Percentiles rank a stretch among this genome's conserved stretches.
These are phyloP conservation scores for Lasioglossum leucozonium DNA, from an alignment of 2,888 invertebrate genomes.

Conservation along the genomic window DNA sequence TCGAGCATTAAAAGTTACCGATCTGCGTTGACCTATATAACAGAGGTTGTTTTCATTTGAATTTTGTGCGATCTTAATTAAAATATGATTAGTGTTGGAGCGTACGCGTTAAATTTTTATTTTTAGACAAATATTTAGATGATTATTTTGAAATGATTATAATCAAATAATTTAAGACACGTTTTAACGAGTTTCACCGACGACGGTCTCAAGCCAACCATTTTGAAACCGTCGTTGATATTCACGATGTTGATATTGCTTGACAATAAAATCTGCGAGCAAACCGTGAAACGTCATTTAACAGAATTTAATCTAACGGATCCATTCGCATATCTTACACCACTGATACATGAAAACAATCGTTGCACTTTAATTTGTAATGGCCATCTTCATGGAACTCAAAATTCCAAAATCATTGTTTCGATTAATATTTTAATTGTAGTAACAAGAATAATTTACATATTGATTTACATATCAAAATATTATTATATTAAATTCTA, in stretches of 20 bases:
- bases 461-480: too few relatives aligned
- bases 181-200: not conserved
- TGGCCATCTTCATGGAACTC: not conserved
- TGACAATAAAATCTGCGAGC: not conserved
- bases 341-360: not conserved
- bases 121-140: not conserved
- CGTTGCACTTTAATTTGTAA: not conserved
- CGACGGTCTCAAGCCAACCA: not conserved
- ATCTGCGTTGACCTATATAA: too few relatives aligned
- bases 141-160: not conserved
- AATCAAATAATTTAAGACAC: not conserved
- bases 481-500: too few relatives aligned
- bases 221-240: not conserved
- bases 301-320: not conserved
- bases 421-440: too few relatives aligned
- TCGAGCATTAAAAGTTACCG: not conserved
- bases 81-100: too few relatives aligned
- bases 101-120: not conserved
- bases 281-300: not conserved
- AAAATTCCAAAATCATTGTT: too few relatives aligned
- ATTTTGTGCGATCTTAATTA: too few relatives aligned
- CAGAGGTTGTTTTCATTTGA: too few relatives aligned
- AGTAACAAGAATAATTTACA: too few relatives aligned
- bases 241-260: conserved; percentile 1
- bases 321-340: not conserved